Conservation (phyloP, 2,797 vertebrate genomes). For the Clarias platycephalus region DNA sequence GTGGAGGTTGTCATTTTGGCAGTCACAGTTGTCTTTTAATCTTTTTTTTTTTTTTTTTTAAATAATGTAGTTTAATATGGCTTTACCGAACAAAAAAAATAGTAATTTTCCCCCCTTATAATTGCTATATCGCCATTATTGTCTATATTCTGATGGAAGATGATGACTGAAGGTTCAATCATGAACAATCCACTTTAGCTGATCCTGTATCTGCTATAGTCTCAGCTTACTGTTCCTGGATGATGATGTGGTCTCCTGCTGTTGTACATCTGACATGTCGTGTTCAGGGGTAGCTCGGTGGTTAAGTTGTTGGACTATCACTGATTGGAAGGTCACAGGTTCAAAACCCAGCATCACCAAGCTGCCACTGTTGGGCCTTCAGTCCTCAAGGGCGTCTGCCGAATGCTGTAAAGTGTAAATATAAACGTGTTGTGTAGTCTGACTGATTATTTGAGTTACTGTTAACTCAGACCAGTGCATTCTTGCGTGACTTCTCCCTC, state of each 20-base stretch:
- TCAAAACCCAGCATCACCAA: no score
- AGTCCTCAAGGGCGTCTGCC: no score
- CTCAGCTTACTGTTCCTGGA: neutral
- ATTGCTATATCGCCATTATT: neutral
- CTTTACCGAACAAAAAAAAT: neutral
- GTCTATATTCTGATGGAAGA: neutral
- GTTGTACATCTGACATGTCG: neutral
- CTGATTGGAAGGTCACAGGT: no score
- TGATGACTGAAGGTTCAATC: neutral
- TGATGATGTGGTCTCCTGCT: neutral
- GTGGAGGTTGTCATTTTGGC: neutral
- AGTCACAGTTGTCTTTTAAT: neutral
- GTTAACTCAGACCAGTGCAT: neutral
- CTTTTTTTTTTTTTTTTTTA: neutral
- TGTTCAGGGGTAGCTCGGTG: no score
- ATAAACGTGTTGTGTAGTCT: neutral
- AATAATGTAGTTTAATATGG: neutral
- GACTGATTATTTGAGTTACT: no score
- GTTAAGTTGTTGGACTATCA: no score
- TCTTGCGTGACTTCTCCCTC: neutral
- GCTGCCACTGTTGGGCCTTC: no score
- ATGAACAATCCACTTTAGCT: neutral
- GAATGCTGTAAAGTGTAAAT: no score
- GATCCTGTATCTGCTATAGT: neutral
- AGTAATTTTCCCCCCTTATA: neutral